Evolutionary conservation across 2,888 invertebrate genomes (phyloP), one percentile per base, ranked within the genome.

Genomic region (Colostygia pectinataria): DNA sequence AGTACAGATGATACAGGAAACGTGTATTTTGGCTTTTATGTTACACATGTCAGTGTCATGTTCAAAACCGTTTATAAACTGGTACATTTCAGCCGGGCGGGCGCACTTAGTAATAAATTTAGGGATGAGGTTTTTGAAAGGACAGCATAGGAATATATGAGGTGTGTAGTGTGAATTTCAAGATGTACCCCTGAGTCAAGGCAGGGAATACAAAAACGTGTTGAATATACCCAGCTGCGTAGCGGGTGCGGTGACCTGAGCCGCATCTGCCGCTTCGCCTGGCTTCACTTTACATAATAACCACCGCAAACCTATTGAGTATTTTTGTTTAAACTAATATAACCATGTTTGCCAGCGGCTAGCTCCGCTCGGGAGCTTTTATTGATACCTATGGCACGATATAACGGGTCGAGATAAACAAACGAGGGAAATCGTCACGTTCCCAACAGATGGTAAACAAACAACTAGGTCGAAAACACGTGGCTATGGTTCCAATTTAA

Each of bases 161-260:
- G 38, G 44, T 49, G 23, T 47, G 41, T 64, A 18, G 4, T 57
- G 61, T 64, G 60, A 56, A 67, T 68, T 77, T 71, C 56, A 66
- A 66, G 57, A 54, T 59, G 56, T 65, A 63, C 66, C 66, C 65
- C 57, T 54, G 42, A 56, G 59, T 38, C 46, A 49, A 46, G 49
- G 53, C 38, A 42, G 63, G 61, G 63, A 65, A 63, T 63, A 79
- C 71, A 83, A 84, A 84, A 85, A 81, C 68, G 61, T 68, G 63
- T 53, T 66, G 66, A 67, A 67, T 65, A 73, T 71, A 75, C 67
- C 79, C 83, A 84, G 81, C 82, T 80, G 82, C 79, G 63, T 57
- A 65, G 66, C 72, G 82, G 66, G 86, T 70, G 80, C 86, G 82
- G 74, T 83, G 85, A 85, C 85, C 84, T 71, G 79, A 43, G 65